These are phyloP conservation scores for Holcopasites calliopsidis DNA, from an alignment of 1,140 invertebrate genomes.

Conservation along the genomic window DNA sequence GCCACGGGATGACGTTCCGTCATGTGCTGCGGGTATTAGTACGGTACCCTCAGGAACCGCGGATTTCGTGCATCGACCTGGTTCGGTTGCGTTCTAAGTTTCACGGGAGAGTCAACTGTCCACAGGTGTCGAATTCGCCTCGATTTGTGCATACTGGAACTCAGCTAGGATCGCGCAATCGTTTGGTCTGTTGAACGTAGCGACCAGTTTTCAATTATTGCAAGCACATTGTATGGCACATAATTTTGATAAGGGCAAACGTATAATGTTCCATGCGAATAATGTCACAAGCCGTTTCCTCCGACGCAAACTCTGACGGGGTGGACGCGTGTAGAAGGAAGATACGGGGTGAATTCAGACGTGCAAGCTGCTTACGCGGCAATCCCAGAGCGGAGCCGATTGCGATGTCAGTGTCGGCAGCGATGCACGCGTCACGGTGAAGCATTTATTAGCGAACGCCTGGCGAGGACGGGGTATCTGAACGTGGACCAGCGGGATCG, in stretches of 20 bases:
- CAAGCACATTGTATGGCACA: too few species aligned
- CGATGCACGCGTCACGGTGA: slow-evolving; percentile 59
- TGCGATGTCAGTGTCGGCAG: slow-evolving; percentile 17
- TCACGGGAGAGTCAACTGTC: background rate
- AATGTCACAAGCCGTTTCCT: background rate
- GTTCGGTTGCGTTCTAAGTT: background rate
- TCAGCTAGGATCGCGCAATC: too few species aligned
- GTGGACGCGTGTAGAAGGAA: slow-evolving; percentile 6
- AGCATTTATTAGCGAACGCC: slow-evolving; percentile 64
- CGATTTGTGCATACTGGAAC: too few species aligned
- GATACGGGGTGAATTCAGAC: slow-evolving; percentile 34
- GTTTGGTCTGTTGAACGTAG: too few species aligned
- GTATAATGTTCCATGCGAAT: too few species aligned
- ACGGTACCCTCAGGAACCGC: background rate
- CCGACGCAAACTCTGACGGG: background rate
- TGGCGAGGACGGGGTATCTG: slow-evolving; percentile 38
- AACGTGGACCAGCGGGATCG: slow-evolving; percentile 39
- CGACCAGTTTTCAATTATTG: too few species aligned
- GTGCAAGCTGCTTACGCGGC: slow-evolving; percentile 34
- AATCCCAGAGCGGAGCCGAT: background rate
- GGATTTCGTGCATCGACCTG: background rate
- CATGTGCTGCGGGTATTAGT: background rate
- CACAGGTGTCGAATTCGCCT: too few species aligned
- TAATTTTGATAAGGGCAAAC: too few species aligned
- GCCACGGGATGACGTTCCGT: slow-evolving; percentile 9